These are phyloP conservation scores for Caenorhabditis imperialis DNA, from an alignment of 2,888 invertebrate genomes.

Conservation along the genomic window DNA sequence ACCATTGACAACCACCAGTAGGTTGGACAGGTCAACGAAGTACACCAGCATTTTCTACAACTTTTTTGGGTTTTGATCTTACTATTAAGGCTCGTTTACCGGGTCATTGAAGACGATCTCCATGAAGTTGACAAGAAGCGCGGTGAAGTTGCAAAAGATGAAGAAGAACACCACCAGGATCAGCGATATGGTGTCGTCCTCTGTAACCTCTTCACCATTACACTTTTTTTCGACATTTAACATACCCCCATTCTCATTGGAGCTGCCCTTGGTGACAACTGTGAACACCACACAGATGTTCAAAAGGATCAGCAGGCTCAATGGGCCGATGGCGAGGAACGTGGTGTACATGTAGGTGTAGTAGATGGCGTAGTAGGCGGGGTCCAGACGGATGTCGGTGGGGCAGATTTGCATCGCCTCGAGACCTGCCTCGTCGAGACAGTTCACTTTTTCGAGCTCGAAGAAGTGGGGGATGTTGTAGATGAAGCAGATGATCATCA, in stretches of 20 bases:
- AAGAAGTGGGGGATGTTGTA: slow-evolving; percentile 77
- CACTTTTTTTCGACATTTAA: too few species aligned
- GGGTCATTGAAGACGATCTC: slow-evolving; percentile 74
- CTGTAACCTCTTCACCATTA: too few species aligned
- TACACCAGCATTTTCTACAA: slow-evolving; percentile 72
- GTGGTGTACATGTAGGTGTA: slow-evolving; percentile 76
- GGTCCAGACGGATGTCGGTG: slow-evolving; percentile 69
- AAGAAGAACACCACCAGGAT: slow-evolving; percentile 77
- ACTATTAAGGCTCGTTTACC: slow-evolving; percentile 46
- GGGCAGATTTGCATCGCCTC: slow-evolving; percentile 64
- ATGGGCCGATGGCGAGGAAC: slow-evolving; percentile 76
- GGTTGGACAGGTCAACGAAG: slow-evolving; percentile 76
- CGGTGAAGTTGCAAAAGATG: slow-evolving; percentile 77
- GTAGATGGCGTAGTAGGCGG: slow-evolving; percentile 76
- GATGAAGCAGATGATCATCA: slow-evolving; percentile 67
- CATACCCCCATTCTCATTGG: slow-evolving; percentile 42
- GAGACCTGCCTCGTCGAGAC: slow-evolving; percentile 50
- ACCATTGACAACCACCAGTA: slow-evolving; percentile 76
- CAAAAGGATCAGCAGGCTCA: slow-evolving; percentile 72
- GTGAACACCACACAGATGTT: slow-evolving; percentile 74
- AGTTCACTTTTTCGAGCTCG: slow-evolving; percentile 69
- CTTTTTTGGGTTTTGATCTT: neutral
- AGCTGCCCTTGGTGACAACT: slow-evolving; percentile 53
- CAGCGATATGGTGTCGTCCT: slow-evolving; percentile 74
- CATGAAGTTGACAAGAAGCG: slow-evolving; percentile 76